Evolutionary conservation across 2,888 invertebrate species (phyloP), one percentile per base, ranked within the genome.

Genomic region (Listrodromus nycthemerus): DNA sequence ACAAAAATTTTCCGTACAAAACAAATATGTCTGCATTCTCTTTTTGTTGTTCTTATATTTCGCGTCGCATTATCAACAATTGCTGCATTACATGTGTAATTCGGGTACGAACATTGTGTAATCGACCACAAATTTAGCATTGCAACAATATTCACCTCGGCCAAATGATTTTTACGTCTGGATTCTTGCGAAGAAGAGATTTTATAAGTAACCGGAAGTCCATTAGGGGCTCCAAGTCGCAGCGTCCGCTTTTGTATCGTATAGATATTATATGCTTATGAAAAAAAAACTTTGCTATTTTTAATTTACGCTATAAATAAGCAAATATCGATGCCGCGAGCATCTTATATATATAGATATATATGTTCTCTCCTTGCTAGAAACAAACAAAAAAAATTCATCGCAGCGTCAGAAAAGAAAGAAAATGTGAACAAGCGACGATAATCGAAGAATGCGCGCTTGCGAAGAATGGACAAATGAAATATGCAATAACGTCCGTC

Each of bases 241-340:
- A 74, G 63, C 69, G 73, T 80, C 61, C 73, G 81, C 84, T 80
- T 84, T 84, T 67, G 81, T 81, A 81, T 73, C 70, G 45, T 81
- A 81, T 84, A 74, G 77, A 77, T 76, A 84, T 80, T 74, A 67
- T 82, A 70, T 78, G 78, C 81, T 70, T 81, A 84, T 75, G n/a
- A 76, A 73, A 78, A 63, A 77, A 80, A 73, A 63, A 52, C 50
- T 75, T 75, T 27, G 75, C 75, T 75, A 75, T 50, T 65, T 65
- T 75, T 75, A 37, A 75, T 65, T 75, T 75, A 75, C 65, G 75
- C 63, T 75, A 63, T 30, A 33, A 30, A 33, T 74, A 65, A 75
- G 50, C 75, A 81, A 71, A 65, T 71, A 55, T 74, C 55, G 24
- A 77, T 67, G 65, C 65, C 65, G 50, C 33, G 37, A 27, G 55